These are phyloP conservation scores for Lagocephalus sceleratus DNA, from an alignment of 2,797 vertebrate species.

Conservation along the genomic window DNA sequence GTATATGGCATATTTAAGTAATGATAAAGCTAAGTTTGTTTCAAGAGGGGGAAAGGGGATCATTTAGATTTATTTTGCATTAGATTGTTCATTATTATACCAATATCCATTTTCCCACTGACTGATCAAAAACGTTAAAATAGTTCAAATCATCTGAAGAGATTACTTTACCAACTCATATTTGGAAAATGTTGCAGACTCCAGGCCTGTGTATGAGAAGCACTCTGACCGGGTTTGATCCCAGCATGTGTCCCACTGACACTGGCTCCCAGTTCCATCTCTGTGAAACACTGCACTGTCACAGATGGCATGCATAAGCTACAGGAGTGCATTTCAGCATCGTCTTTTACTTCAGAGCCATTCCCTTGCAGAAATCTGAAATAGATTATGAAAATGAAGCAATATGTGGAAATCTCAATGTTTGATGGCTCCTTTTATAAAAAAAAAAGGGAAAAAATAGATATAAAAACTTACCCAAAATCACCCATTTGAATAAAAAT, in stretches of 20 bases:
- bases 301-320: constrained; percentile 23
- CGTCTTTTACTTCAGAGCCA: constrained; percentile 11
- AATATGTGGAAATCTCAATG: constrained; percentile 29
- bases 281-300: neutral
- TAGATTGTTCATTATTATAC: no score
- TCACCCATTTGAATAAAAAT: no score
- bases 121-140: no score
- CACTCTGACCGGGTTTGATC: constrained; percentile 3
- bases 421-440: no score
- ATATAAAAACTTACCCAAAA: no score
- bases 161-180: neutral
- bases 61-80: no score
- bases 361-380: constrained; percentile 5
- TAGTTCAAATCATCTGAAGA: no score
- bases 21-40: no score
- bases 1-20: no score
- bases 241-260: constrained; percentile 6
- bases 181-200: neutral
- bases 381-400: constrained; percentile 21
- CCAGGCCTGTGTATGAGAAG: neutral
- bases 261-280: constrained; percentile 12
- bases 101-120: no score
- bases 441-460: no score
- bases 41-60: no score
- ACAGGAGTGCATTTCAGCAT: constrained; percentile 38